These are phyloP conservation scores for Spicauda simplicius DNA, from an alignment of 2,888 invertebrate species.

Conservation along the genomic window DNA sequence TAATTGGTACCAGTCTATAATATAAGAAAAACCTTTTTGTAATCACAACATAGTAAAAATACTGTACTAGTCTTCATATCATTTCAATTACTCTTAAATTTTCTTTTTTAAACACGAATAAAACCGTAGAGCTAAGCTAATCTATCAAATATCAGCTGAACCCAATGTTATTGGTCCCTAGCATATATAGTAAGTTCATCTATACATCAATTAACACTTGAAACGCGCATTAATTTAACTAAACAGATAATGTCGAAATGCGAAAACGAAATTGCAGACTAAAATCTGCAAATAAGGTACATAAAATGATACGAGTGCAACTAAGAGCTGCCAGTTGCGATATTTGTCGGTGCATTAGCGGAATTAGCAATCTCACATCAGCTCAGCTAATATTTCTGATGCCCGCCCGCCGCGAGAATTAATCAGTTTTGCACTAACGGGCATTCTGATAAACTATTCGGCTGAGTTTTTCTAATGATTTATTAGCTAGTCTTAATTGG, in stretches of 20 bases:
- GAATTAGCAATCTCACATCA: slow-evolving; percentile 82
- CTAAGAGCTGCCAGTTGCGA: slow-evolving; percentile 2
- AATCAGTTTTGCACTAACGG: slow-evolving; percentile 72
- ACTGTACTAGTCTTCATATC: too few species aligned
- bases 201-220: too few species aligned
- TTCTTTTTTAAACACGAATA: too few species aligned
- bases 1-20: not conserved
- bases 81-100: too few species aligned
- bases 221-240: too few species aligned
- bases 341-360: slow-evolving; percentile 39
- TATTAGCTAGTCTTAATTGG: not conserved
- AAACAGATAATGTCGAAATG: too few species aligned
- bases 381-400: slow-evolving; percentile 77
- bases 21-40: too few species aligned
- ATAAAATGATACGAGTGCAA: slow-evolving; percentile 1
- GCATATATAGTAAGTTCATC: too few species aligned
- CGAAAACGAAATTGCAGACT: not conserved
- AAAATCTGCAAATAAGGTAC: not conserved
- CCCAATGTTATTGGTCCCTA: too few species aligned
- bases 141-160: too few species aligned
- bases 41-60: too few species aligned
- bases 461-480: slow-evolving; percentile 23
- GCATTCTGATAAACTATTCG: slow-evolving; percentile 52
- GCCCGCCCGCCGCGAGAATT: slow-evolving; percentile 68
- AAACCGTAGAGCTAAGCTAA: too few species aligned